A percentile compares a stretch with the other conserved stretches of the same genome.
phyloP scores from a whole-genome alignment of 2,797 vertebrate species.

The Takifugu rubripes region DNA sequence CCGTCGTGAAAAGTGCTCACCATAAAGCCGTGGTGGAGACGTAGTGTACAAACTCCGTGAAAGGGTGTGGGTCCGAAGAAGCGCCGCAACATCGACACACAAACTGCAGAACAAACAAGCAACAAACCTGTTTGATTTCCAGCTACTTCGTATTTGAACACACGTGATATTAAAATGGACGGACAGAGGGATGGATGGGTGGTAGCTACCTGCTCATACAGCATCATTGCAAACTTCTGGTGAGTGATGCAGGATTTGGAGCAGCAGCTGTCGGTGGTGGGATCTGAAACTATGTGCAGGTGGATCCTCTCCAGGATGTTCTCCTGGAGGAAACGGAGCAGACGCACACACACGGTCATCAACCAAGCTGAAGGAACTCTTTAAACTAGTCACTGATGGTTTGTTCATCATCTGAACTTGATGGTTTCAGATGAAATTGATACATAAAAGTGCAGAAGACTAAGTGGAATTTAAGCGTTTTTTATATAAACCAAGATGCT shows the following conservation, averaged over 20 bases:
- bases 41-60: constrained; percentile 94
- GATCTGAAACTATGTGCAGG: constrained; percentile 90
- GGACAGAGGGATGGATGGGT: neutral
- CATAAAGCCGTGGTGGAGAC: constrained; percentile 96
- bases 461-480: neutral
- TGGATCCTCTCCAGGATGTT: constrained; percentile 96
- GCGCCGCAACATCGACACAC: constrained; percentile 95
- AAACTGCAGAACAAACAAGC: constrained; percentile 73
- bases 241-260: constrained; percentile 96
- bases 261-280: constrained; percentile 86
- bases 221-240: constrained; percentile 98
- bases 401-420: no score
- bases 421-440: no score
- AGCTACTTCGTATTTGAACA: no score
- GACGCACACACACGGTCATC: neutral
- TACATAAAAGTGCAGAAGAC: no score
- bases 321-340: constrained; percentile 73
- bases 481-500: neutral
- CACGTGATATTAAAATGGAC: neutral
- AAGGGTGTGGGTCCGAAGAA: constrained; percentile 93
- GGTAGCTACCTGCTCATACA: constrained; percentile 90
- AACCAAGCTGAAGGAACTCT: no score
- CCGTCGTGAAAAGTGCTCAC: constrained; percentile 73
- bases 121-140: no score
- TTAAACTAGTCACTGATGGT: no score